Evolutionary conservation across 2,888 invertebrate genomes (phyloP), one percentile per base, ranked within the genome.

Genomic region (Tenthredo livida): DNA sequence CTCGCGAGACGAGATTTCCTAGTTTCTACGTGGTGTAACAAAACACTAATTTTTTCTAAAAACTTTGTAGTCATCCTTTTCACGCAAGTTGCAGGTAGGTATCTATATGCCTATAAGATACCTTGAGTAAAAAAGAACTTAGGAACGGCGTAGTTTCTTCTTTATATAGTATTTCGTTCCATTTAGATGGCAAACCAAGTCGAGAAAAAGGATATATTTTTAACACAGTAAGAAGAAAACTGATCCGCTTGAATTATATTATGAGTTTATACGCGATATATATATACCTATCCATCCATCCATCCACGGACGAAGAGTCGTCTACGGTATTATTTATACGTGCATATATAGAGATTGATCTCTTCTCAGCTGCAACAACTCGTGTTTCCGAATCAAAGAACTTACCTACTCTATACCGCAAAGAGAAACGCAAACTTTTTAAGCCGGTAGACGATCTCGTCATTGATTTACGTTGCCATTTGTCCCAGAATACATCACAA

Each of bases 401-500:
- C 75, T 29, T 29, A 29, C 75, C 50, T 40, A 50, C n/a, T 77
- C 75, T 54, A 77, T 54, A 77, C 33, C 50, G 50, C 77, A 61
- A 77, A 77, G 77, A 77, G 77, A 77, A 77, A 77, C 54, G 77
- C 29, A 9, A 17, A 33, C 7, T n/a, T 25, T 47, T 77, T 77
- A 25, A 50, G 40, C 17, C 50, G 2, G 21, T 61, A 58, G 40
- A 80, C 29, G 58, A 80, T 58, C 80, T 37, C 80, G 50, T 21
- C 37, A 80, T 80, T 80, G 80, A 80, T 80, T 80, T 80, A 80
- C 61, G 40, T 6, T 61, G 80, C 58, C 58, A 61, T 80, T 80
- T 80, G 80, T 80, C 80, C 61, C 80, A 61, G 80, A 80, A 80
- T 80, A 61, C 61, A 80, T 80, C 61, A 80, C 80, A 61, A 80